Percentiles rank a stretch among this genome's conserved stretches.
These are phyloP conservation scores for Brachyistius frenatus DNA, from an alignment of 2,113 vertebrate genomes.

Conservation along the genomic window DNA sequence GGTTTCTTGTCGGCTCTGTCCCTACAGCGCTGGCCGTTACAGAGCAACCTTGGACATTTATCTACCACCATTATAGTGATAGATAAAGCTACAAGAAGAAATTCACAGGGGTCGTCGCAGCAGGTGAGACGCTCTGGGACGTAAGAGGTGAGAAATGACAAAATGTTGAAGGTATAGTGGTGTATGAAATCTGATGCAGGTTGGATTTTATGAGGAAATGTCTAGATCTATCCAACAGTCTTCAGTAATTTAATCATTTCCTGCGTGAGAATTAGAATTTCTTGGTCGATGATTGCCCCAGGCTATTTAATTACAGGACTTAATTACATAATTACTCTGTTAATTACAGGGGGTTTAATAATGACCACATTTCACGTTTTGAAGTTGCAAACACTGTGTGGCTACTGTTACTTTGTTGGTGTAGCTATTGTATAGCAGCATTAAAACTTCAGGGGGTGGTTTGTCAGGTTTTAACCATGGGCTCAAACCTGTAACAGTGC, in stretches of 20 bases:
- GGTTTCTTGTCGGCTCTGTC: neutral
- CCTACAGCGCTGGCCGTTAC: neutral
- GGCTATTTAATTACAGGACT: neutral
- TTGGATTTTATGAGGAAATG: neutral
- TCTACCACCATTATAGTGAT: slow-evolving; percentile 25
- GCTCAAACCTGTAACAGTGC: no score
- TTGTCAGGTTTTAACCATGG: no score
- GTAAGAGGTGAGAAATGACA: slow-evolving; percentile 1
- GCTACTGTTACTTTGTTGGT: no score
- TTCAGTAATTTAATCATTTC: no score
- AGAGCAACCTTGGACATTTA: slow-evolving; percentile 28
- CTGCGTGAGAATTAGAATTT: no score
- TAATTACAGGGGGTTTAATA: slow-evolving; percentile 8
- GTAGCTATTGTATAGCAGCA: no score
- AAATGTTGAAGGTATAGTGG: neutral
- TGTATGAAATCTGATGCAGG: neutral
- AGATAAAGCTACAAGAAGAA: slow-evolving; percentile 18
- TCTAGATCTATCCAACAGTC: neutral
- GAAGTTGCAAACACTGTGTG: neutral
- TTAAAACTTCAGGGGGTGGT: no score
- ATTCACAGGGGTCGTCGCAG: neutral
- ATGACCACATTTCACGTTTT: slow-evolving; percentile 15
- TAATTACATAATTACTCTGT: slow-evolving; percentile 6
- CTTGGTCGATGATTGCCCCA: neutral
- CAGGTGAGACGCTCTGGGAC: neutral